Evolutionary conservation across 2,888 invertebrate genomes (phyloP).

Genomic region (Eupithecia tripunctaria): DNA sequence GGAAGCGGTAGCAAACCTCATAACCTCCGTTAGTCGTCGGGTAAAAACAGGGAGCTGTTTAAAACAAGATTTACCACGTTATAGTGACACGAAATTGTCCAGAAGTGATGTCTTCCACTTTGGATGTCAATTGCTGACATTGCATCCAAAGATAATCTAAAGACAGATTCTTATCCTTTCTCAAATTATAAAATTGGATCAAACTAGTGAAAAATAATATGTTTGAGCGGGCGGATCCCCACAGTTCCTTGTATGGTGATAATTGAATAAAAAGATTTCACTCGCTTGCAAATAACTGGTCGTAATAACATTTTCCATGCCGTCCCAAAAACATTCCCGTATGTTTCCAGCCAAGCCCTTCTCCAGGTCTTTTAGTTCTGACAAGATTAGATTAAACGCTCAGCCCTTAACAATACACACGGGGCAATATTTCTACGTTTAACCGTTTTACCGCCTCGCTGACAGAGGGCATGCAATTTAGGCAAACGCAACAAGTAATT

Average conservation of each 20-base stretch:
- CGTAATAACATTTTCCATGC: not conserved
- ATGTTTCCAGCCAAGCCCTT: conserved; percentile 51
- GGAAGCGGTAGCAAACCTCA: no score
- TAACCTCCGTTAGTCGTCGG: no score
- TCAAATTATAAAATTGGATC: not conserved
- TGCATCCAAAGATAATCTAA: not conserved
- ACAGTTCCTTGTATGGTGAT: not conserved
- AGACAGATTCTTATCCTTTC: not conserved
- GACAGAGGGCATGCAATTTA: conserved; percentile 9
- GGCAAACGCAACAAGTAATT: not conserved
- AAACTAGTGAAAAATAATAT: not conserved
- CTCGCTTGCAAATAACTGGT: not conserved
- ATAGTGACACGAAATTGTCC: not conserved
- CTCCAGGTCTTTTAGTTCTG: conserved; percentile 55
- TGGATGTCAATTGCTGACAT: not conserved
- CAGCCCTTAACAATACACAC: conserved; percentile 59
- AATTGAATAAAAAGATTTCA: not conserved
- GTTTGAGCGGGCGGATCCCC: not conserved
- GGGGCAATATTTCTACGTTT: conserved; percentile 55
- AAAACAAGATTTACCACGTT: not conserved
- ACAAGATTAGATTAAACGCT: conserved; percentile 63
- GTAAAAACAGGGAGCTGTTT: not conserved
- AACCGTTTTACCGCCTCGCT: conserved; percentile 48
- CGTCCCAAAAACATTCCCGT: conserved; percentile 38
- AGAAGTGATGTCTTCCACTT: not conserved